These are phyloP conservation scores for Eulemur macaco DNA, from an alignment of 2,113 vertebrate species.

Conservation along the genomic window DNA sequence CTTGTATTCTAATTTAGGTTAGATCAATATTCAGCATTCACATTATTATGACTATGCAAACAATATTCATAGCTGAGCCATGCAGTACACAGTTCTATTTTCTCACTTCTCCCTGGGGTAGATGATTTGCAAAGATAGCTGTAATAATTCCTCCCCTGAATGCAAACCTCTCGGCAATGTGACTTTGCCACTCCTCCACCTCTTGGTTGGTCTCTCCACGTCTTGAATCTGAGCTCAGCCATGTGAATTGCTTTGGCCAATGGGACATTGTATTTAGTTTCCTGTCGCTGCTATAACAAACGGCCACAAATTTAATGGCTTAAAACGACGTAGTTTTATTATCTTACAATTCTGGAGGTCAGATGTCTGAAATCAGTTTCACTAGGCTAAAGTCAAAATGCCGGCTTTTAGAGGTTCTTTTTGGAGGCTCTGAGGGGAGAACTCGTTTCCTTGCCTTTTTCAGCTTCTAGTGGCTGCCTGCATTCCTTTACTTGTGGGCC, in stretches of 20 bases:
- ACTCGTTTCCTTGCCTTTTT: not conserved
- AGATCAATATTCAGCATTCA: constrained; percentile 27
- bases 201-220: not conserved
- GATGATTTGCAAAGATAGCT: not conserved
- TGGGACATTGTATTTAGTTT: not conserved
- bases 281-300: constrained; percentile 5
- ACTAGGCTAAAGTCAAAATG: not conserved
- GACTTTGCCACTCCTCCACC: not conserved
- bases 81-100: not conserved
- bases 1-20: not conserved
- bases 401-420: not conserved
- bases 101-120: not conserved
- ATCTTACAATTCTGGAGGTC: not conserved
- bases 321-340: not conserved
- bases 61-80: not conserved
- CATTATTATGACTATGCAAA: not conserved
- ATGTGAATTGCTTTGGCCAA: not conserved
- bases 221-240: not conserved
- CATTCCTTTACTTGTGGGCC: not conserved
- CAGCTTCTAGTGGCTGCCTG: not conserved
- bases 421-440: not conserved
- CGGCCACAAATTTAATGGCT: not conserved
- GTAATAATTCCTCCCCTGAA: not conserved
- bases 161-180: not conserved
- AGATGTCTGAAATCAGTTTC: not conserved